phyloP scores from a whole-genome alignment of 2,113 vertebrate genomes.

The Hemicordylus capensis region DNA sequence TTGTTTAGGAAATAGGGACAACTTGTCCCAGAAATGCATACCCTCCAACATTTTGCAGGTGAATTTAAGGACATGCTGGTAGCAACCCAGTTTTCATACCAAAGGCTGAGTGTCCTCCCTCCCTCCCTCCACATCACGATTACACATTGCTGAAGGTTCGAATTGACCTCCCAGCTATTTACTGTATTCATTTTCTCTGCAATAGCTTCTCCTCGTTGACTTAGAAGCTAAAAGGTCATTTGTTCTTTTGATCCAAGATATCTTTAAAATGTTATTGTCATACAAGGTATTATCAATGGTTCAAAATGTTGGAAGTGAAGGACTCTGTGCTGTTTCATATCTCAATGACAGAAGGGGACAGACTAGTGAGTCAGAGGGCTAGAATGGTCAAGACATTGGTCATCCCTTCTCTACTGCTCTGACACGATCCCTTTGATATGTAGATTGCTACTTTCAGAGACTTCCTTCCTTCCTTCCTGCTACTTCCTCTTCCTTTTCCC shows the following conservation, averaged over 20 bases:
- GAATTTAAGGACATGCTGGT: neutral
- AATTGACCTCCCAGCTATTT: neutral
- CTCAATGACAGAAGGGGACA: too few species aligned
- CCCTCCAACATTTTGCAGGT: too few species aligned
- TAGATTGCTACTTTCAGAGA: too few species aligned
- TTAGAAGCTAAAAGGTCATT: neutral
- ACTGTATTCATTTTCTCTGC: neutral
- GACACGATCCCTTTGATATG: too few species aligned
- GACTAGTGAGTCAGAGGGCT: too few species aligned
- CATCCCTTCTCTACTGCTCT: too few species aligned
- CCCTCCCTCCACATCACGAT: neutral
- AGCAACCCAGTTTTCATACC: neutral
- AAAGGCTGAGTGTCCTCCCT: neutral
- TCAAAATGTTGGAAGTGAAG: too few species aligned
- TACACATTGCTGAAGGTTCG: neutral
- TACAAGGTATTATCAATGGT: neutral
- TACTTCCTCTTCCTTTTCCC: too few species aligned
- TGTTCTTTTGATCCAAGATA: neutral
- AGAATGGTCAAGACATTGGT: too few species aligned
- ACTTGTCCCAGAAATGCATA: neutral
- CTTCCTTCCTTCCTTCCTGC: too few species aligned
- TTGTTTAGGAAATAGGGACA: slow-evolving; percentile 2
- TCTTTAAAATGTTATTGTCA: neutral
- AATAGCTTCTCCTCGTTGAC: neutral
- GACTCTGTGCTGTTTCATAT: too few species aligned